These are phyloP conservation scores for Drosophila buzzatii DNA, from an alignment of 2,888 invertebrate genomes.

Conservation along the genomic window DNA sequence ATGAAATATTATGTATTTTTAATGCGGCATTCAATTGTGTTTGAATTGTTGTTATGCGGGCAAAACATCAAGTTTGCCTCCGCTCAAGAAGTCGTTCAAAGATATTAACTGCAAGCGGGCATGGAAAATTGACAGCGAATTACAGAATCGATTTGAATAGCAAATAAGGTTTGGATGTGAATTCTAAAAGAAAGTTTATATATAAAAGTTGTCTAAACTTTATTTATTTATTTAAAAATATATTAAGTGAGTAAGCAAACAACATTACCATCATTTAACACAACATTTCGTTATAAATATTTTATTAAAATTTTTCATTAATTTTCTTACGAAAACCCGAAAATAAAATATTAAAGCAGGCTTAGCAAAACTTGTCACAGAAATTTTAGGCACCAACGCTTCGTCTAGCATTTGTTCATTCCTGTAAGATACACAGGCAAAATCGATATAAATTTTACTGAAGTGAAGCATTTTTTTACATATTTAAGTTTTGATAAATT, in stretches of 20 bases:
- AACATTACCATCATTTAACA: no score
- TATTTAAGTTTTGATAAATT: background rate
- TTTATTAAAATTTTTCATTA: no score
- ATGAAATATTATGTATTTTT: conserved; percentile 26
- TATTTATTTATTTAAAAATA: no score
- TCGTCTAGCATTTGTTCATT: background rate
- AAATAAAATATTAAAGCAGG: background rate
- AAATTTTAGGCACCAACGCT: background rate
- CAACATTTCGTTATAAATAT: no score
- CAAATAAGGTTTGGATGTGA: background rate
- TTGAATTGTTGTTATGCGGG: background rate
- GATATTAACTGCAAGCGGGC: conserved; percentile 5
- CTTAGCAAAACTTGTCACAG: background rate
- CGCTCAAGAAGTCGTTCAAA: background rate
- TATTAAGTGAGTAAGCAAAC: no score
- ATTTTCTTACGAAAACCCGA: no score
- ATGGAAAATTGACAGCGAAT: background rate
- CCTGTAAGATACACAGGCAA: background rate
- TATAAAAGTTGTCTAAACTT: no score
- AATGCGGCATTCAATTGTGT: conserved; percentile 18
- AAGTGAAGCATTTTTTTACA: conserved; percentile 7
- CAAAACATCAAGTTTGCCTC: conserved; percentile 2
- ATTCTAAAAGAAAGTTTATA: no score
- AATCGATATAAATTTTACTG: conserved; percentile 17
- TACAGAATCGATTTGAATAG: background rate